Evolutionary conservation across 2,113 vertebrate species (phyloP).

Genomic region (Bos indicus): DNA sequence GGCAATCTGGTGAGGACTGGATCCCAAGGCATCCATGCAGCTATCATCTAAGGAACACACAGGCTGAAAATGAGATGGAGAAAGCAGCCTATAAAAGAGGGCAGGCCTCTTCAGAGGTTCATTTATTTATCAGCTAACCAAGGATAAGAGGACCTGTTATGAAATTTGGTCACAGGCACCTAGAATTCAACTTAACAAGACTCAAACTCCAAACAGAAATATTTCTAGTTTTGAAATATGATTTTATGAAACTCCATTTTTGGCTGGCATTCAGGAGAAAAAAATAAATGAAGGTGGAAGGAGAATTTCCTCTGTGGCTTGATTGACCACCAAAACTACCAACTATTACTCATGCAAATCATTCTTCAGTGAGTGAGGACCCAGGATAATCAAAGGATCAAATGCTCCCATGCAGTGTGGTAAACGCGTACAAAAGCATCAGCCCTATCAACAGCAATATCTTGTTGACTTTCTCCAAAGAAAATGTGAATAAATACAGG

Average conservation of each 20-base stretch:
- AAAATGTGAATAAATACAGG: background rate
- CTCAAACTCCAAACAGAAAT: slow-evolving; percentile 4
- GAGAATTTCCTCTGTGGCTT: background rate
- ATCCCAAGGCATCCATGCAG: background rate
- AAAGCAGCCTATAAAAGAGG: background rate
- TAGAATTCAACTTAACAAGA: background rate
- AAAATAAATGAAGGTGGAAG: background rate
- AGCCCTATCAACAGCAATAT: background rate
- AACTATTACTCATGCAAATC: background rate
- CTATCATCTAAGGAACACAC: background rate
- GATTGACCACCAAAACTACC: background rate
- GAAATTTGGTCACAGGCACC: background rate
- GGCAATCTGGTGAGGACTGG: background rate
- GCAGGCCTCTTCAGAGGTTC: background rate
- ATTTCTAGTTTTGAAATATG: background rate
- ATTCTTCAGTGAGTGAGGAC: background rate
- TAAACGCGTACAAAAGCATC: background rate
- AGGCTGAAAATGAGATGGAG: background rate
- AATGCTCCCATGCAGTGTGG: background rate
- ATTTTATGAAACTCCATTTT: background rate
- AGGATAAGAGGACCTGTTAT: background rate
- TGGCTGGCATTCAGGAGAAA: background rate
- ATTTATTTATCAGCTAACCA: background rate
- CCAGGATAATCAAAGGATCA: background rate
- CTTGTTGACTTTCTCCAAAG: slow-evolving; percentile 17